Percentiles rank a stretch among this genome's conserved stretches.
These are phyloP conservation scores for Morphnarchus princeps DNA, from an alignment of 2,113 vertebrate species.

Conservation along the genomic window DNA sequence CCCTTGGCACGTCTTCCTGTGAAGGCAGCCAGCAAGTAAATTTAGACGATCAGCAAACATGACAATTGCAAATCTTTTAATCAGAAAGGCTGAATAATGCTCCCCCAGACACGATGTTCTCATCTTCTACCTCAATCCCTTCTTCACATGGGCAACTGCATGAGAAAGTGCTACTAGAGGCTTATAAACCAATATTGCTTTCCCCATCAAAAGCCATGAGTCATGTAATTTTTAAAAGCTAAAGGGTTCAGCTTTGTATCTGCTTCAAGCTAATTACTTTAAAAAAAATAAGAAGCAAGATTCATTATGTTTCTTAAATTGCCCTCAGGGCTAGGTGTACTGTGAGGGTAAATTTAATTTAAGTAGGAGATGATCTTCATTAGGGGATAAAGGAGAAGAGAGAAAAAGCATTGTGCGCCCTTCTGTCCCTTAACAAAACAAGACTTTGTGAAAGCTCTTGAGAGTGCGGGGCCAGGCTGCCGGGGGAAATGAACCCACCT, in stretches of 20 bases:
- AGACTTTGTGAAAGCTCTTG: not conserved
- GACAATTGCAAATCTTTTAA: not conserved
- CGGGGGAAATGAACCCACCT: too few relatives aligned
- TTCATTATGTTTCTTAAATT: not conserved
- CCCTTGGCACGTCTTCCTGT: accelerated
- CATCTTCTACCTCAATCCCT: not conserved
- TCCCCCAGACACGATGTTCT: not conserved
- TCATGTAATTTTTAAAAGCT: not conserved
- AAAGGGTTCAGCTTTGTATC: not conserved
- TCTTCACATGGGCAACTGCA: not conserved
- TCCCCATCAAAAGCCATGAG: not conserved
- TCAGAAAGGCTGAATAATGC: not conserved
- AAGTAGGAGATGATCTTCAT: not conserved
- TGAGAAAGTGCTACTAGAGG: not conserved
- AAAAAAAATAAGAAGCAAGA: not conserved
- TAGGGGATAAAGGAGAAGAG: not conserved
- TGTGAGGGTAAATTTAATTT: not conserved
- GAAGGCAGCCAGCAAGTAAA: not conserved
- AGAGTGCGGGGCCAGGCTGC: not conserved
- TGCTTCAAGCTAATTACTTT: not conserved
- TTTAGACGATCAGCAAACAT: not conserved
- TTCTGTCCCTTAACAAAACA: not conserved
- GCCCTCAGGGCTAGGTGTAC: not conserved
- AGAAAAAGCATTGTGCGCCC: not conserved
- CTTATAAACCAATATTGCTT: not conserved